These are phyloP conservation scores for Gorsachius magnificus DNA, from an alignment of 2,797 vertebrate species.

Conservation along the genomic window DNA sequence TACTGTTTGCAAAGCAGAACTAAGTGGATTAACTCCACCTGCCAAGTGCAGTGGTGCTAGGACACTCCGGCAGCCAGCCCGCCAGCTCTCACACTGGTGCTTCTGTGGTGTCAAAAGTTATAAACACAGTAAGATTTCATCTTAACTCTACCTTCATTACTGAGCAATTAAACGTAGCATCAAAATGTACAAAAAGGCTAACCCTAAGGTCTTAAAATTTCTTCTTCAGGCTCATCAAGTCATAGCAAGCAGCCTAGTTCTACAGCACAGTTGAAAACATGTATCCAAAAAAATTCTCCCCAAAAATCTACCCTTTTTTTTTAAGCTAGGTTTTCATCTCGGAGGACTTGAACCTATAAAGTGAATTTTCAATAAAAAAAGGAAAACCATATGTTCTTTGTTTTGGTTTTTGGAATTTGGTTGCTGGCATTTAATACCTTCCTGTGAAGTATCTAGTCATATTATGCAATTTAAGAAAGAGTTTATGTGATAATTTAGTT, in stretches of 20 bases:
- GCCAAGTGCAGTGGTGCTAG: neutral
- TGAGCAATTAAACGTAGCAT: neutral
- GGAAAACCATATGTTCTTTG: neutral
- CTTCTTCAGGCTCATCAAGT: neutral
- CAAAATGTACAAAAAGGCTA: neutral
- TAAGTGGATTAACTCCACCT: neutral
- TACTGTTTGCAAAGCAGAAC: neutral
- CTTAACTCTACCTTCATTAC: neutral
- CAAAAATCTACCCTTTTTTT: neutral
- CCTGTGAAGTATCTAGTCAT: neutral
- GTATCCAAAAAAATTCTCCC: fast-evolving
- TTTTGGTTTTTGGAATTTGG: neutral
- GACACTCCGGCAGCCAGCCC: neutral
- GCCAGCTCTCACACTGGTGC: neutral
- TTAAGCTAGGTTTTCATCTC: neutral
- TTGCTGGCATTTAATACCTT: neutral
- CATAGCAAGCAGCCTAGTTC: neutral
- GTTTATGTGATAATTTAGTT: neutral
- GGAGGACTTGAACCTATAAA: neutral
- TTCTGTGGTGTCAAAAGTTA: neutral
- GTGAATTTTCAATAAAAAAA: no score
- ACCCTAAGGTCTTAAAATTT: neutral
- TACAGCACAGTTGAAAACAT: neutral
- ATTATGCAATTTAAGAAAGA: neutral
- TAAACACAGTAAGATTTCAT: neutral